phyloP scores from a whole-genome alignment of 1,140 invertebrate species.

The Drosophila murphyi region DNA sequence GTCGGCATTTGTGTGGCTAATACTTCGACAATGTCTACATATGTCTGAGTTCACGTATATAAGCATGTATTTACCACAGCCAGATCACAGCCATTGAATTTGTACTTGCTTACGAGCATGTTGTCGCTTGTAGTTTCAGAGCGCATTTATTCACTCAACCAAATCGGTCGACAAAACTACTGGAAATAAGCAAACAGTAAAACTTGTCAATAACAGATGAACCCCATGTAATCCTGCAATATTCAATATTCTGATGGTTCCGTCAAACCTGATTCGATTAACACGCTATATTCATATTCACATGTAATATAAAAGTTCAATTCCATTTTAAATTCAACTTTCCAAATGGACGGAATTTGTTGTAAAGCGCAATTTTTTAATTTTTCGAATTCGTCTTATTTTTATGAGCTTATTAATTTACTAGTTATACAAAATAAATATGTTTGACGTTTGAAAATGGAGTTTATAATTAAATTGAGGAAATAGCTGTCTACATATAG shows the following conservation, averaged over 20 bases:
- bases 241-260: neutral
- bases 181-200: neutral
- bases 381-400: too few relatives aligned
- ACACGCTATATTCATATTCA: neutral
- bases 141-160: conserved; percentile 45
- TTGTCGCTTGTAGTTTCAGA: conserved; percentile 22
- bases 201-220: neutral
- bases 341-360: too few relatives aligned
- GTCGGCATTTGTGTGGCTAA: conserved; percentile 26
- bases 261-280: too few relatives aligned
- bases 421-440: too few relatives aligned
- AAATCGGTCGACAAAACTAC: conserved; percentile 36
- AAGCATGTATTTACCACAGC: neutral
- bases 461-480: too few relatives aligned
- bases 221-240: conserved; percentile 15
- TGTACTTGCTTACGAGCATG: conserved; percentile 7
- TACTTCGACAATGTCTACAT: neutral
- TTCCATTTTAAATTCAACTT: neutral
- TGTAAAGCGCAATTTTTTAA: too few relatives aligned
- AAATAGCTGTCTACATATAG: too few relatives aligned
- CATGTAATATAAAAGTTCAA: neutral
- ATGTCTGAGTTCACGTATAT: neutral
- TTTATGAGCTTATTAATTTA: too few relatives aligned
- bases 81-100: conserved; percentile 22
- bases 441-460: too few relatives aligned